Conservation (phyloP, 2,113 vertebrate species). For the Saguinus imperator region DNA sequence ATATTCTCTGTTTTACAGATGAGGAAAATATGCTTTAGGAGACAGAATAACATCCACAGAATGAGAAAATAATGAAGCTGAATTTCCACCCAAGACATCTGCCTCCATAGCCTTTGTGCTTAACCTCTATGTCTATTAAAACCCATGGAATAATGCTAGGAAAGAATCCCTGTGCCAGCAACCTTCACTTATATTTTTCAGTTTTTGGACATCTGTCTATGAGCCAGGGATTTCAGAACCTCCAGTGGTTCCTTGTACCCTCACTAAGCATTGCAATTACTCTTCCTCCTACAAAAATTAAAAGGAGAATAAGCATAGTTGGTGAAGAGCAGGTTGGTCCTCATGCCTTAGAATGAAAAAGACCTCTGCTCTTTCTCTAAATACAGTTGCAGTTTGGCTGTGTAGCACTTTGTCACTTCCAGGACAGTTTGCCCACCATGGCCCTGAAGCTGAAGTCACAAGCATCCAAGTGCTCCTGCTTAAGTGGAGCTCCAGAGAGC, state of each 20-base stretch:
- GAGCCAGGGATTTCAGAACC: neutral
- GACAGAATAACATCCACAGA: neutral
- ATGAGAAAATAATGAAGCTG: neutral
- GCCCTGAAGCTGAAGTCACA: neutral
- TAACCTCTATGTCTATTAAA: neutral
- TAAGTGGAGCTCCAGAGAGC: neutral
- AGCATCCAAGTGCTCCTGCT: neutral
- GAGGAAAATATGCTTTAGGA: neutral
- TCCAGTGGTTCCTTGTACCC: neutral
- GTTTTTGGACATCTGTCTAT: neutral
- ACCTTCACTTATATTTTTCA: neutral
- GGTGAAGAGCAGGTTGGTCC: neutral
- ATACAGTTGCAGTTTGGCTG: neutral
- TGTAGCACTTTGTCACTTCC: neutral
- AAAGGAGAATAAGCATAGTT: neutral
- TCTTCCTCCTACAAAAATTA: neutral
- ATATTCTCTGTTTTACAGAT: neutral
- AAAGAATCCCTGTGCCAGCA: neutral
- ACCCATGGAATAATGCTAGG: neutral
- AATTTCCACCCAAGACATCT: neutral
- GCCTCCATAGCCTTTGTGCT: neutral
- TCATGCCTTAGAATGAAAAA: neutral
- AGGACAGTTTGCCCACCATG: neutral
- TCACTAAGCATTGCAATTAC: neutral
- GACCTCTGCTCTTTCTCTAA: constrained; percentile 16